Conservation (phyloP, 2,888 invertebrate species). For the Acrocera orbiculus region DNA sequence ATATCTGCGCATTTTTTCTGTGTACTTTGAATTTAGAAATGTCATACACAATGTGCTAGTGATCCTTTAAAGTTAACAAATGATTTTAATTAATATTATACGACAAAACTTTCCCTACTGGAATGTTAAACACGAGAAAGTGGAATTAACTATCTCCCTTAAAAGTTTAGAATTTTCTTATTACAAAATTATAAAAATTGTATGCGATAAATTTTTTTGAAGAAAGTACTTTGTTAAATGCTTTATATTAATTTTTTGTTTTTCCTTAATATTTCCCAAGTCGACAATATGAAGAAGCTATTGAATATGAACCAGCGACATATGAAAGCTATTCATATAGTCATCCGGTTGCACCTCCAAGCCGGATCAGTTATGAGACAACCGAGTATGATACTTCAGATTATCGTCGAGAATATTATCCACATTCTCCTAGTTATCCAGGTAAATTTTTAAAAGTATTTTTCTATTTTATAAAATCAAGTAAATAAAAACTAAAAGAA, state of each 20-base stretch:
- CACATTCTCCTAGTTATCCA: constrained; percentile 27
- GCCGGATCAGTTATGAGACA: constrained; percentile 23
- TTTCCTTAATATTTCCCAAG: background rate
- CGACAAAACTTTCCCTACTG: too few relatives aligned
- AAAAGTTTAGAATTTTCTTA: too few relatives aligned
- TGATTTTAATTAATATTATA: too few relatives aligned
- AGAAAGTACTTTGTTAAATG: background rate
- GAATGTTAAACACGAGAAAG: too few relatives aligned
- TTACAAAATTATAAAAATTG: too few relatives aligned
- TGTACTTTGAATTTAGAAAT: too few relatives aligned
- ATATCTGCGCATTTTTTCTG: too few relatives aligned
- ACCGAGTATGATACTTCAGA: constrained; percentile 29
- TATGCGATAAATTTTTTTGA: too few relatives aligned
- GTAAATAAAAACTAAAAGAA: background rate
- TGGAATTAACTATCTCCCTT: too few relatives aligned
- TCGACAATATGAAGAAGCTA: constrained; percentile 6
- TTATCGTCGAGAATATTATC: constrained; percentile 28
- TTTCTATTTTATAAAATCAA: background rate
- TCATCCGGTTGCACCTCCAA: constrained; percentile 15
- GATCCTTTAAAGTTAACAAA: too few relatives aligned
- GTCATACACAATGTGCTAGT: too few relatives aligned
- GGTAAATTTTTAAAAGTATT: constrained; percentile 16
- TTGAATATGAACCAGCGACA: constrained; percentile 21
- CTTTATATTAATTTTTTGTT: background rate
- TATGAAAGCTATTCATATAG: constrained; percentile 26